Percentiles rank a stretch among this genome's conserved stretches.
These are phyloP conservation scores for Clepsis dumicolana DNA, from an alignment of 2,888 invertebrate genomes.

Conservation along the genomic window DNA sequence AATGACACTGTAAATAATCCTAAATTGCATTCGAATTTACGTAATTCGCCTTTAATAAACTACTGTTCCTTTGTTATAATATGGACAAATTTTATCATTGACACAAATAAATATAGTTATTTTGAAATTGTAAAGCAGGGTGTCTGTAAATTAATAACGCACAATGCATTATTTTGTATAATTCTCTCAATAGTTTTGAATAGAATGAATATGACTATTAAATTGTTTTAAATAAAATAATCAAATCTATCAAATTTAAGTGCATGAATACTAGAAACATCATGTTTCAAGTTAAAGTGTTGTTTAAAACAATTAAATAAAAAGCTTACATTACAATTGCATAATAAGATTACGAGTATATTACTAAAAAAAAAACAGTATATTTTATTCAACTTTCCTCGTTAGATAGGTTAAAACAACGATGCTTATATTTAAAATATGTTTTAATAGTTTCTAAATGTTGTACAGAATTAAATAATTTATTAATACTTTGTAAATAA, in stretches of 20 bases:
- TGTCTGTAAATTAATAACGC: conserved; percentile 68
- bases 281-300: conserved; percentile 53
- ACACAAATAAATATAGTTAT: conserved; percentile 40
- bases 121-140: conserved; percentile 68
- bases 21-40: conserved; percentile 13
- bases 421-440: conserved; percentile 49
- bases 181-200: conserved; percentile 53
- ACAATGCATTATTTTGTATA: conserved; percentile 61
- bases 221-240: background rate
- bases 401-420: conserved; percentile 52
- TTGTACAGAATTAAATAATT: conserved; percentile 61
- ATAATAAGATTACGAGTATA: background rate
- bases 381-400: conserved; percentile 49
- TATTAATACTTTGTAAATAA: conserved; percentile 66
- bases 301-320: conserved; percentile 51
- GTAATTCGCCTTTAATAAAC: background rate
- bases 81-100: conserved; percentile 8
- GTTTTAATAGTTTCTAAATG: conserved; percentile 60
- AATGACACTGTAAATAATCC: conserved; percentile 12
- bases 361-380: conserved; percentile 11
- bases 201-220: conserved; percentile 29
- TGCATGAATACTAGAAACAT: background rate
- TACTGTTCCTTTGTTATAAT: conserved; percentile 6
- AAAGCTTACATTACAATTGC: conserved; percentile 4
- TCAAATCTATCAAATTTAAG: background rate